Conservation (phyloP, 2,113 vertebrate genomes). For the Macrotus californicus region DNA sequence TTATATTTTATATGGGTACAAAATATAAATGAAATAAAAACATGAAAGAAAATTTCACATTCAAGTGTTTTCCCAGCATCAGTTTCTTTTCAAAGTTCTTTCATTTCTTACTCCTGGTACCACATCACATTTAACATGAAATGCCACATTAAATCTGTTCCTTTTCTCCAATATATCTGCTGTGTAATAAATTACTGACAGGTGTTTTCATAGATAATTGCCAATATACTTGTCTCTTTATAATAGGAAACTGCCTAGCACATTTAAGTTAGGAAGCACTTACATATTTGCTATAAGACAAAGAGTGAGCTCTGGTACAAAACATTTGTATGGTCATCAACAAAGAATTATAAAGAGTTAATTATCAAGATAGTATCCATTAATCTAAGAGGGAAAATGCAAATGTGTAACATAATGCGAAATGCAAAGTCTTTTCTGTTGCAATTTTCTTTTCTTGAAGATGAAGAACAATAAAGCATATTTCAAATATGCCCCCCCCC, state of each 20-base stretch:
- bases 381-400: not conserved
- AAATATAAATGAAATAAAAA: conserved; percentile 21
- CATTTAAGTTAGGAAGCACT: not conserved
- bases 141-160: not conserved
- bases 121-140: not conserved
- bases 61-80: not conserved
- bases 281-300: not conserved
- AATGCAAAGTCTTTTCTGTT: not conserved
- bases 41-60: not conserved
- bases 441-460: not conserved
- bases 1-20: not conserved
- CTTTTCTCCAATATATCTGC: conserved; percentile 3
- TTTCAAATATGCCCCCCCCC: not conserved
- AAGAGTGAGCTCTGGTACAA: not conserved
- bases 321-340: not conserved
- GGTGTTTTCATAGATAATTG: not conserved
- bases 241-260: not conserved
- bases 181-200: not conserved
- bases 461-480: not conserved
- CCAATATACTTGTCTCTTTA: not conserved
- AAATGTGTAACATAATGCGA: not conserved
- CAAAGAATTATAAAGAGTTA: not conserved
- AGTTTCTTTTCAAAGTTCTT: not conserved
- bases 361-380: not conserved
- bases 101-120: conserved; percentile 22